Evolutionary conservation across 2,888 invertebrate species (phyloP).

Genomic region (Melikaiella ostensackeni): DNA sequence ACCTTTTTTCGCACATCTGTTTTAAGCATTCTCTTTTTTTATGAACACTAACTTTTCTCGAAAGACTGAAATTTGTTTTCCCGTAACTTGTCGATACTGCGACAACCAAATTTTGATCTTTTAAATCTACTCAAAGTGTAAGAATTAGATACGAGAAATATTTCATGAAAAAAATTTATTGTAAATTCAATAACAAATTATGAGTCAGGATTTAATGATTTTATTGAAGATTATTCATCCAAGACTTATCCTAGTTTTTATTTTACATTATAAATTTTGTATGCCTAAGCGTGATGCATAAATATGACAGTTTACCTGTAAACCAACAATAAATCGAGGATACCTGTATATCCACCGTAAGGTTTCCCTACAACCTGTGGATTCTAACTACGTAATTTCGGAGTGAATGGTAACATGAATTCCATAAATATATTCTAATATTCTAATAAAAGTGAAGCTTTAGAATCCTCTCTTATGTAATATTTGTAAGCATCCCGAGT

Average conservation of each 20-base stretch:
- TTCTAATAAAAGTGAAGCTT: slow-evolving; percentile 1
- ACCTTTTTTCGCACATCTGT: too few species aligned
- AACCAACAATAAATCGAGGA: slow-evolving; percentile 12
- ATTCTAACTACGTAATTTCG: slow-evolving; percentile 16
- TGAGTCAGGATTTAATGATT: neutral
- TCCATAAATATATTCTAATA: slow-evolving; percentile 7
- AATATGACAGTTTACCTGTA: neutral
- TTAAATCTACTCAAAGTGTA: too few species aligned
- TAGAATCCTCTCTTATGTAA: neutral
- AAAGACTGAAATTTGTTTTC: too few species aligned
- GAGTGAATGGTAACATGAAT: slow-evolving; percentile 12
- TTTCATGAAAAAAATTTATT: too few species aligned
- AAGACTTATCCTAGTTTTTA: neutral
- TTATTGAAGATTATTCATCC: neutral
- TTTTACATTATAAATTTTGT: neutral
- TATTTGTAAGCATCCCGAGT: neutral
- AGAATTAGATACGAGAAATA: too few species aligned
- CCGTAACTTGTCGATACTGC: too few species aligned
- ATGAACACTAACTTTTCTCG: too few species aligned
- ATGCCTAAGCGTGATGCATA: neutral
- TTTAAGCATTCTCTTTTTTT: too few species aligned
- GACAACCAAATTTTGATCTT: too few species aligned
- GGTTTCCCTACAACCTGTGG: neutral
- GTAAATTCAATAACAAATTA: neutral
- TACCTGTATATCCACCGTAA: slow-evolving; percentile 27